These are phyloP conservation scores for Aulostomus chinensis DNA, from an alignment of 2,797 vertebrate genomes.

Conservation along the genomic window DNA sequence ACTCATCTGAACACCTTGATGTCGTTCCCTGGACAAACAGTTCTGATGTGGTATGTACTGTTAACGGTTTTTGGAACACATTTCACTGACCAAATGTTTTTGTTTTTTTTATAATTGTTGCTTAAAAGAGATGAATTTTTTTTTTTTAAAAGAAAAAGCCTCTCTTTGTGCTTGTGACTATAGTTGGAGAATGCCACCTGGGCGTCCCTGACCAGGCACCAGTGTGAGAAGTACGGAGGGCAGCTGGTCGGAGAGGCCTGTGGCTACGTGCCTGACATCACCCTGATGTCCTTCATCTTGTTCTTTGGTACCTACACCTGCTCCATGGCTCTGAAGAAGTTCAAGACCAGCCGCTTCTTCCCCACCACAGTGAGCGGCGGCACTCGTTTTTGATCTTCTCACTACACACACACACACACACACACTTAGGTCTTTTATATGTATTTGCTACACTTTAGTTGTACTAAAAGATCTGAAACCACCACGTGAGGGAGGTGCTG, in stretches of 20 bases:
- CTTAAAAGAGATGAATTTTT: no score
- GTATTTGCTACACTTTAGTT: no score
- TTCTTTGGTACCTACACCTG: conserved; percentile 96
- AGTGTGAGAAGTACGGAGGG: conserved; percentile 86
- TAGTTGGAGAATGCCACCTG: conserved; percentile 84
- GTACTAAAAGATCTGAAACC: no score
- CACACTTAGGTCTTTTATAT: no score
- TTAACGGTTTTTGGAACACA: background rate
- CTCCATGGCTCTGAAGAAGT: conserved; percentile 96
- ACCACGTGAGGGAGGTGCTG: no score
- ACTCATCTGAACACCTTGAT: conserved; percentile 58
- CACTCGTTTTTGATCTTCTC: no score
- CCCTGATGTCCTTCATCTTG: conserved; percentile 96
- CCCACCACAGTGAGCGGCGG: conserved; percentile 88
- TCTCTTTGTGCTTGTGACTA: conserved; percentile 15
- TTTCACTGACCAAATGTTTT: no score
- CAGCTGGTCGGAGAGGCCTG: conserved; percentile 84
- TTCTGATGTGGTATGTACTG: conserved; percentile 68
- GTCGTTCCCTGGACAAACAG: conserved; percentile 56
- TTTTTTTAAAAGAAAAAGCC: no score
- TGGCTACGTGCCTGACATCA: conserved; percentile 91
- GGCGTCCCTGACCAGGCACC: conserved; percentile 80
- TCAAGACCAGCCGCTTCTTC: conserved; percentile 97
- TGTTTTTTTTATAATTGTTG: no score
- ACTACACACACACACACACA: no score